Conservation (phyloP, 2,888 invertebrate genomes). For the Sesamia inferens region DNA sequence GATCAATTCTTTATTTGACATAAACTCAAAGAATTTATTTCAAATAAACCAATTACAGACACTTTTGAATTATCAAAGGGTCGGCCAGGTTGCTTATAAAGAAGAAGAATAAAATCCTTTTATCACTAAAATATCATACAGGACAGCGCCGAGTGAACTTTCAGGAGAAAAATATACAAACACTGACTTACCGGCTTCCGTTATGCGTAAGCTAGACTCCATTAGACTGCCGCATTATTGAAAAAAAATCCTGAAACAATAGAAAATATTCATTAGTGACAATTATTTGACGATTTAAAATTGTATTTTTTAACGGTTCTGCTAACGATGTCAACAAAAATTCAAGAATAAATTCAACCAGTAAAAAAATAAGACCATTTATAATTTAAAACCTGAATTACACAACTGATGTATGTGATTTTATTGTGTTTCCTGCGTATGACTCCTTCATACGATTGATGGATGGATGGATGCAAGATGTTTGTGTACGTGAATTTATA, state of each 20-base stretch:
- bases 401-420: not conserved
- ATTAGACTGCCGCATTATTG: conserved; percentile 87
- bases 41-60: too few relatives aligned
- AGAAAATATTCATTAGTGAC: conserved; percentile 30
- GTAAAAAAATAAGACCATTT: not conserved
- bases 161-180: conserved; percentile 11
- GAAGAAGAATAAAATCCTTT: not conserved
- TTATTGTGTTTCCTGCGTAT: too few relatives aligned
- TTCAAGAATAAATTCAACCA: not conserved
- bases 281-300: not conserved
- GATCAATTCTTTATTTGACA: too few relatives aligned
- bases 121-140: not conserved
- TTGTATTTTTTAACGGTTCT: too few relatives aligned
- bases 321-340: not conserved
- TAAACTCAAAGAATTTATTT: too few relatives aligned
- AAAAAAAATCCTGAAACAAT: conserved; percentile 86
- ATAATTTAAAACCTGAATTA: not conserved
- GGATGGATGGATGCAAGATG: too few relatives aligned
- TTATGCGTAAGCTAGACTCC: conserved; percentile 84
- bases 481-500: too few relatives aligned
- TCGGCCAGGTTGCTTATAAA: too few relatives aligned
- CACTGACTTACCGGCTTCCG: conserved; percentile 82
- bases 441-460: too few relatives aligned
- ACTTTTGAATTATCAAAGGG: too few relatives aligned
- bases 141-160: not conserved